Base-by-base conservation (phyloP, 2,113 vertebrate genomes). In the Otis tarda region DNA sequence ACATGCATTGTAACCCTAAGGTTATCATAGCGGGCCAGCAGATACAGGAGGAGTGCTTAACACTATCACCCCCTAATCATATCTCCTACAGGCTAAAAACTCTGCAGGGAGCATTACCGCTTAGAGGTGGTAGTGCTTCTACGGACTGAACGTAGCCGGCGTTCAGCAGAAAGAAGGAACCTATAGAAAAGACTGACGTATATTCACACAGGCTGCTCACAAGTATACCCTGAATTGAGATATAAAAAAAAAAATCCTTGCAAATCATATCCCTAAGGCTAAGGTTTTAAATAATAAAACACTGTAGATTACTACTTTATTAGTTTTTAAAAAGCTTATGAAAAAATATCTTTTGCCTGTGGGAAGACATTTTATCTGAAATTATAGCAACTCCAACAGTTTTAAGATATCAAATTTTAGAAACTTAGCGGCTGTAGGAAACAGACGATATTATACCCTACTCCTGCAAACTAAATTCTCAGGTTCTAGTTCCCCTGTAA, bases 61-160 rank as follows among this genome's bases (percentile, higher is more conserved):
- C 98, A 98, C 97, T 94, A 98, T 98, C 98, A 98, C 98, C 98
- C 98, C 97, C 97, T 98, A 98, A 98, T 98, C 97, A 82, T 90
- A 96, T 98, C 98, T 98, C 98, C 98, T 98, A 97, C 95, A 97
- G 98, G 98, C 97, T 92, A 93, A 84, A 86, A 94, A 97, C 97
- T 98, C 98, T 90, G 89, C 97, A 97, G 96, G 98, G 97, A 97
- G 94, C 37, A 90, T 87, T 92, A 93, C 89, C 93, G 96, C 96
- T 97, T 94, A 82, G 96, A 97, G 82, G 76, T 83, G 74, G 90
- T 82, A 83, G 92, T 91, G 96, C 94, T 96, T 85, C 80, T 75
- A 85, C 70, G 93, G 89, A 76, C 92, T 91, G 86, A 94, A 97
- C 60, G 84, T 45, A 96, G 95, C 69, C 89, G 84, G 93, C 77